Evolutionary conservation across 2,113 vertebrate species (phyloP).

Genomic region (Fukomys damarensis): DNA sequence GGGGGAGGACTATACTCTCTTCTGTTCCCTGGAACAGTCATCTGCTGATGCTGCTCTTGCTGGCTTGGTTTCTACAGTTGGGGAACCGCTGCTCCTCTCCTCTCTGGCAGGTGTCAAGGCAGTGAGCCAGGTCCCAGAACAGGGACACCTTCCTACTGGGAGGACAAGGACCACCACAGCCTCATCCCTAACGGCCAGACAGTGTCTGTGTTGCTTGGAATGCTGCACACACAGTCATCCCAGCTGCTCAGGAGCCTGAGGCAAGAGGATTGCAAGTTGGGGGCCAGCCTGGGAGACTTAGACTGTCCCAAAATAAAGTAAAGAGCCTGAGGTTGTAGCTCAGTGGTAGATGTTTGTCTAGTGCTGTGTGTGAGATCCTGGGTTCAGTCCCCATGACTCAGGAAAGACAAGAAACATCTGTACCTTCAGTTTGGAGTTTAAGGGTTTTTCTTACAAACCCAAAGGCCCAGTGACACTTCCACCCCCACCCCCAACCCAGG

Average conservation of each 20-base stretch:
- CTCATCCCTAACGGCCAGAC: fast-evolving
- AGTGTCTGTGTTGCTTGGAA: fast-evolving
- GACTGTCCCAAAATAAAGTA: neutral
- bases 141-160: neutral
- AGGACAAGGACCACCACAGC: too few species aligned
- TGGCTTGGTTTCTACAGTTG: fast-evolving
- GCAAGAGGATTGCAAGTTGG: neutral
- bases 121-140: neutral
- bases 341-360: neutral
- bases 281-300: neutral
- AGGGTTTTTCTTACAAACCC: neutral
- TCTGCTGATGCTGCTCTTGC: fast-evolving
- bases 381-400: neutral
- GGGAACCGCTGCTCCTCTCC: neutral
- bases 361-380: neutral
- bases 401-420: fast-evolving
- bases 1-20: too few species aligned
- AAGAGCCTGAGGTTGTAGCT: neutral
- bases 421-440: neutral
- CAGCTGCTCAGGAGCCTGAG: neutral
- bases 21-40: neutral
- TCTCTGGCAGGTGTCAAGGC: fast-evolving
- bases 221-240: neutral
- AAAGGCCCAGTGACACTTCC: fast-evolving
- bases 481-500: fast-evolving